Conservation (phyloP, 2,888 invertebrate genomes). For the Lapara coniferarum region DNA sequence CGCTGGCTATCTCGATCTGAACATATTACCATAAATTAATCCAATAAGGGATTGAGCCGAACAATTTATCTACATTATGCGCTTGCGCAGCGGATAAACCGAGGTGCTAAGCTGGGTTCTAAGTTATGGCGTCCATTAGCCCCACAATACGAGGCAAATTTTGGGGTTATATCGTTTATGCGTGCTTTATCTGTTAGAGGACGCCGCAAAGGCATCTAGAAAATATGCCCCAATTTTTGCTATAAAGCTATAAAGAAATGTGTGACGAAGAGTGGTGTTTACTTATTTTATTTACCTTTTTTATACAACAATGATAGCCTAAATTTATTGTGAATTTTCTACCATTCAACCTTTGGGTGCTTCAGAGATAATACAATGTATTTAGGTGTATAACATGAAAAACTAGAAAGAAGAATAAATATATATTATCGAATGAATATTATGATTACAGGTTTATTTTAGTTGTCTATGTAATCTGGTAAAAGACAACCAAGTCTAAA, state of each 20-base stretch:
- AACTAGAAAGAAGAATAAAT: no score
- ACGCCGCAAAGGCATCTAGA: background rate
- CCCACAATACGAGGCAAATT: slow-evolving; percentile 32
- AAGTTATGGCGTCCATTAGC: slow-evolving; percentile 64
- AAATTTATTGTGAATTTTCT: background rate
- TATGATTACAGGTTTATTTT: no score
- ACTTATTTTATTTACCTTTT: background rate
- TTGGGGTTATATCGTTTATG: slow-evolving; percentile 19
- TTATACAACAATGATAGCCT: background rate
- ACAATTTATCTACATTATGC: slow-evolving; percentile 60
- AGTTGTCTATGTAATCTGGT: no score
- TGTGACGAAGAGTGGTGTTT: background rate
- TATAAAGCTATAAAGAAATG: background rate
- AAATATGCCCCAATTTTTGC: background rate
- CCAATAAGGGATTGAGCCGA: slow-evolving; percentile 43
- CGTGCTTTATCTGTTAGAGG: slow-evolving; percentile 16
- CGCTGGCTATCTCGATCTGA: slow-evolving; percentile 66
- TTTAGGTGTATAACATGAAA: background rate
- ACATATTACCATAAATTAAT: slow-evolving; percentile 59
- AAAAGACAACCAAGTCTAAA: no score
- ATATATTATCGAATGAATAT: no score
- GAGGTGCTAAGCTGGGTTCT: slow-evolving; percentile 36
- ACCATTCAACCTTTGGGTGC: background rate
- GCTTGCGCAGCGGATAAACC: slow-evolving; percentile 54
- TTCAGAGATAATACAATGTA: background rate